Percentiles rank a stretch among this genome's conserved stretches.
Conservation (phyloP, 2,113 vertebrate species). For the Poeciliopsis prolifica region DNA sequence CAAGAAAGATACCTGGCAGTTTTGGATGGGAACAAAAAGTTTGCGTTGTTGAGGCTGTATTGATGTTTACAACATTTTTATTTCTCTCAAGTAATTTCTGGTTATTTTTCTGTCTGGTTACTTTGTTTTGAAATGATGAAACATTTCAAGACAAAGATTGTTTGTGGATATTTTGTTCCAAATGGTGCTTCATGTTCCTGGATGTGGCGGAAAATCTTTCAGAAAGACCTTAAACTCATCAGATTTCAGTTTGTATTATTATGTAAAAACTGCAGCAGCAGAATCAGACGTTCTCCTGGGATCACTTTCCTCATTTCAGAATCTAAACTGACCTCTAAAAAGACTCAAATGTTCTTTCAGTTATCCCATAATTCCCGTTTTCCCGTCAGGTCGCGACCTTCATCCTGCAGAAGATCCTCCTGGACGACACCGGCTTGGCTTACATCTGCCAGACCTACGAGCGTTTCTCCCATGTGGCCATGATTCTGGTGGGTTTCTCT, state of each 20-base stretch:
- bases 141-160: too few species aligned
- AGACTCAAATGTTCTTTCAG: background rate
- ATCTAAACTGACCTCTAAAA: background rate
- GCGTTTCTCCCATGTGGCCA: slow-evolving; percentile 96
- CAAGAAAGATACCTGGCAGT: too few species aligned
- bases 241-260: too few species aligned
- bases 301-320: background rate
- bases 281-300: too few species aligned
- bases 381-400: slow-evolving; percentile 92
- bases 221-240: too few species aligned
- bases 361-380: background rate
- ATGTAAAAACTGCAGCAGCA: too few species aligned
- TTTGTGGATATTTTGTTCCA: too few species aligned
- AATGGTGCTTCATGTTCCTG: too few species aligned
- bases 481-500: slow-evolving; percentile 89
- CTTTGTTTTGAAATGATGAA: too few species aligned
- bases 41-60: background rate
- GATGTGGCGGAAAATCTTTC: too few species aligned
- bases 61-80: background rate
- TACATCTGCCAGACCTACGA: slow-evolving; percentile 98
- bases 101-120: too few species aligned
- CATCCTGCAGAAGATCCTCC: slow-evolving; percentile 96
- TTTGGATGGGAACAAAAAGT: background rate
- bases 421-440: slow-evolving; percentile 97
- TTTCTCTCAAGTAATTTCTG: too few species aligned